Base-by-base conservation (phyloP, 2,113 vertebrate species). In the Ailurus styani region DNA sequence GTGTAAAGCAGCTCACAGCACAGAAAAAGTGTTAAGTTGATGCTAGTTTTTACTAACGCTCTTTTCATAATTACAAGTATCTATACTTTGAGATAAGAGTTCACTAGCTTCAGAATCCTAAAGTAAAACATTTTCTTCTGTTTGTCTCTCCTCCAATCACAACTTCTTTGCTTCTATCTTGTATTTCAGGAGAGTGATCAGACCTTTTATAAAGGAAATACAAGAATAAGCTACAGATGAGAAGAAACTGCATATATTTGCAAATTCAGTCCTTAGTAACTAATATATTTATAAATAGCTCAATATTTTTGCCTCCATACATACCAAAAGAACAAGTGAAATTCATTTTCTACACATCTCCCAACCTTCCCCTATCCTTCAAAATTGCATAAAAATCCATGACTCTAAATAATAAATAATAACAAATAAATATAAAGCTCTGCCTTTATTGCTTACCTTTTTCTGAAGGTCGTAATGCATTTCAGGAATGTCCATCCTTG, bases 401-500 rank as follows among this genome's bases (percentile, higher is more conserved):
- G 34, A 34, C 31, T 66, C 31, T 15, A 66, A 64, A 34, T 62
- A 82, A 75, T 83, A 68, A n/a, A n/a, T n/a, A n/a, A n/a, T n/a
- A n/a, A n/a, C n/a, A n/a, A n/a, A n/a, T n/a, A n/a, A n/a, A n/a
- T n/a, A n/a, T n/a, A n/a, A 95, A 88, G 29, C 5, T 90, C 23
- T 82, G 29, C 34, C 29, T 90, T 55, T 21, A 57, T 13, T 47
- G 6, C 5, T 87, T 62, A 52, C 27, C 3, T 95, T 95, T 75
- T 45, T 52, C 70, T 64, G 40, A 86, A 87, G 25, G 8, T 81
- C 55, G 82, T 86, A 72, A 78, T 87, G 27, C 25, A 21, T 72
- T 95, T 92, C 60, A 47, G 73, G 60, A 97, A 90, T 68, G 57
- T 62, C 54, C 42, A 60, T 6, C 52, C 66, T 97, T 84, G 18